Base-by-base conservation (phyloP, 2,888 invertebrate species). In the Ormyrus pomaceus region DNA sequence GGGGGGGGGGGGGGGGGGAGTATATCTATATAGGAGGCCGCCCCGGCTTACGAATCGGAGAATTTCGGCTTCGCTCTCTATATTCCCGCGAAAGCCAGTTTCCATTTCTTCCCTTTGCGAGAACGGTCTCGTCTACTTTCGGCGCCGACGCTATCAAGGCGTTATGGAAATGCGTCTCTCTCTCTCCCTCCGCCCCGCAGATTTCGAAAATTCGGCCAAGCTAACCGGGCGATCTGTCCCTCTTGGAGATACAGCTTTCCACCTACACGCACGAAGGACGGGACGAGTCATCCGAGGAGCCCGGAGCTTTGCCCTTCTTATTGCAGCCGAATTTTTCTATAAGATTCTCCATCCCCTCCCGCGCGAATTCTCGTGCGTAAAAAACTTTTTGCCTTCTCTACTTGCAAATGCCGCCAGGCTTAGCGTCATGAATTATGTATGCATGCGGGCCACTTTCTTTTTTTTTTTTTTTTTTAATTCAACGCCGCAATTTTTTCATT, bases 101-200 rank as follows among this genome's bases (percentile, higher is more conserved):
- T 74, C 74, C 50, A 66, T 74, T 58, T 74, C 56, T 58, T 50
- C 55, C 6, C 55, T n/a, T 34, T 34, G n/a, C 13, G 65, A 55
- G 64, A 13, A 61, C 46, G 69, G 69, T 76, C 61, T 76, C 71
- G 62, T 61, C 69, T 64, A 70, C 64, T 71, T n/a, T 58, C 65
- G 77, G 71, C 77, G 71, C 77, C 71, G 66, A 58, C 62, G 70
- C 77, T 77, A 77, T 77, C 70, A 58, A 58, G 64, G 65, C 71
- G 66, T 72, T 77, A 77, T 77, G 77, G 77, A 77, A 77, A 77
- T 77, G 77, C 66, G 58, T 77, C 80, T 74, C 75, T 69, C 70
- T 61, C 56, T 77, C 69, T 50, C 62, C 1, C 34, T 2, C 34
- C 19, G n/a, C 6, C 34, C 34, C 19, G 62, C 6, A 3, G 13